Evolutionary conservation across 2,888 invertebrate species (phyloP).

Genomic region (Chirona hameri): DNA sequence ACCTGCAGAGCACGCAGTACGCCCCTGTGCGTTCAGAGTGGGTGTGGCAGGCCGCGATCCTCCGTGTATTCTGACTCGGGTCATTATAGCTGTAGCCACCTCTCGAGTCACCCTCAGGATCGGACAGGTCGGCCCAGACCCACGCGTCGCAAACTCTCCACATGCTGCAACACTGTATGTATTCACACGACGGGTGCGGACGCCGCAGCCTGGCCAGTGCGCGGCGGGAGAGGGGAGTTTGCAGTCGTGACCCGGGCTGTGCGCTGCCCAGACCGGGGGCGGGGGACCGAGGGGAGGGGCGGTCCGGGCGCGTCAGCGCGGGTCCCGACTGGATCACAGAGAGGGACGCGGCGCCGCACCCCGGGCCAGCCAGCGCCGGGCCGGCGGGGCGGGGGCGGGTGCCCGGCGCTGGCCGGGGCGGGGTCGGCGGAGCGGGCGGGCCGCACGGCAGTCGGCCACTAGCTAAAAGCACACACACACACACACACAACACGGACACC

Average conservation of each 20-base stretch:
- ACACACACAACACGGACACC: not conserved
- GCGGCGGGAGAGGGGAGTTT: not conserved
- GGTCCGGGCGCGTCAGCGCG: not conserved
- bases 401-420: not conserved
- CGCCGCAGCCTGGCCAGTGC: no score
- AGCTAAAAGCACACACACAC: not conserved
- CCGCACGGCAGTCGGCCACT: not conserved
- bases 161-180: no score
- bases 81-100: no score
- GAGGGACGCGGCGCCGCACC: not conserved
- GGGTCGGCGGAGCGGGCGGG: not conserved
- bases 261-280: not conserved
- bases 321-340: not conserved
- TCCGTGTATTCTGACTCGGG: no score
- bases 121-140: no score
- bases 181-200: no score
- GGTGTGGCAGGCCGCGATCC: no score
- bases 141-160: no score
- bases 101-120: no score
- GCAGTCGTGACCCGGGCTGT: not conserved
- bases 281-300: not conserved
- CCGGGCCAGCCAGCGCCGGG: not conserved
- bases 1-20: no score
- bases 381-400: not conserved
- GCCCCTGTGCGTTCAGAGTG: no score